Evolutionary conservation across 2,113 vertebrate species (phyloP).

Genomic region (Alligator sinensis): DNA sequence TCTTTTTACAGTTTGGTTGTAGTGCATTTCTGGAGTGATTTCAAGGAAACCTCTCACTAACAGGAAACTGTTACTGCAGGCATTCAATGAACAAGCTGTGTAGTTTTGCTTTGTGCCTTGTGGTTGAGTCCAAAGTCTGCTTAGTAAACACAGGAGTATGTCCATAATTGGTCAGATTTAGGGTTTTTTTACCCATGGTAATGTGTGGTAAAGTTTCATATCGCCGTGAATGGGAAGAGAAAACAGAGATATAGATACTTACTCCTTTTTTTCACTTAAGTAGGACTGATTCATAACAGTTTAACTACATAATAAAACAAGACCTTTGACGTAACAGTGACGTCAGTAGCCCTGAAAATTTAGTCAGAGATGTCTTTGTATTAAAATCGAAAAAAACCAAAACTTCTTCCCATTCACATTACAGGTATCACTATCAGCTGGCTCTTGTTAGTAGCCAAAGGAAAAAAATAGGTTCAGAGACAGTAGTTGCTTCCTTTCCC

Average conservation of each 20-base stretch:
- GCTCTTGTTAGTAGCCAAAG: not conserved
- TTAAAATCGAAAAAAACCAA: not conserved
- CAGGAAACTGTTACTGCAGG: slow-evolving; percentile 38
- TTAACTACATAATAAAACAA: slow-evolving; percentile 26
- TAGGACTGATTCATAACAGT: slow-evolving; percentile 16
- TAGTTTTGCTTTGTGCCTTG: accelerated
- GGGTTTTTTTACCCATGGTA: not conserved
- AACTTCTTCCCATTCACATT: not conserved
- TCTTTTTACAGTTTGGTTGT: slow-evolving; percentile 22
- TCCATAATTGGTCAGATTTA: not conserved
- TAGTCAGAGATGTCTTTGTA: not conserved
- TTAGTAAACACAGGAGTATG: not conserved
- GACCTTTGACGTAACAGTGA: not conserved
- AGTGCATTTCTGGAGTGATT: slow-evolving; percentile 26
- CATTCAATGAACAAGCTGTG: not conserved
- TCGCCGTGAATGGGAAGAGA: not conserved
- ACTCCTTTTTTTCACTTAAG: not conserved
- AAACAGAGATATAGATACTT: not conserved
- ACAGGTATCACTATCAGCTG: not conserved
- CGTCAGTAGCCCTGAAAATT: not conserved
- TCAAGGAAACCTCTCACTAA: slow-evolving; percentile 26
- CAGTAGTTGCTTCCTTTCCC: not conserved
- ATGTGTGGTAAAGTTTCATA: not conserved
- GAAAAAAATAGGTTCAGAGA: not conserved
- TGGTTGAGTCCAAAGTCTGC: not conserved